Base-by-base conservation (phyloP, 2,113 vertebrate species). In the Morone saxatilis region DNA sequence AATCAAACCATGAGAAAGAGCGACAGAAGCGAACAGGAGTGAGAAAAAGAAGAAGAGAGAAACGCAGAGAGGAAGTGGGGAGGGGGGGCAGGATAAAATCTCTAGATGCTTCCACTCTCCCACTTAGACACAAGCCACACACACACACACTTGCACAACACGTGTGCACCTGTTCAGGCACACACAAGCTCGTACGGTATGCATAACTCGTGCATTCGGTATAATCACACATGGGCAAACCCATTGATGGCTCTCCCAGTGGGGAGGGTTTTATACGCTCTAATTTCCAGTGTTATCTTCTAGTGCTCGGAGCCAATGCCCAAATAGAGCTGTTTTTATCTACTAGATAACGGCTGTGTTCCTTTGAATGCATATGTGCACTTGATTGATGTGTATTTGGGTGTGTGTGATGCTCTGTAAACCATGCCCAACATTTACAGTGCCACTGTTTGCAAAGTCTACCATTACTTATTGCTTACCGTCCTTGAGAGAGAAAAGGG, bases 1-100 rank as follows among this genome's bases (percentile, higher is more conserved):
- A 92, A 93, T 94, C 87, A 91, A 92, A 91, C 89, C 87, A 84
- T 68, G 76, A 90, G 86, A 84, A 87, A 78, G 82, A 86, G 77
- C 2, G 36, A 79, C 45, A 25, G 61, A 31, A 60, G 62, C 1
- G 38, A 19, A 74, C 41, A 63, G 56, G 73, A 76, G 25, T 57
- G 70, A 81, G 70, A 67, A 71, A n/a, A 31, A 19, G 59, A 59
- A 77, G 22, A n/a, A 41, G 61, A 4, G 38, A 36, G 45, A 50
- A 50, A 62, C 0, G 5, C 0, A 5, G 4, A 17, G 41, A 36
- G 31, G 62, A 41, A 19, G 9, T 20, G 5, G n/a, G 16, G 6
- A 10, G 36, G 3, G 54, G 6, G 51, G 50, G 40, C 6, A 4
- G 65, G 65, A 84, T 85, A 78, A 89, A 79, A 78, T 84, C 88